Conservation (phyloP, 2,797 vertebrate species). For the Sarcoramphus papa region DNA sequence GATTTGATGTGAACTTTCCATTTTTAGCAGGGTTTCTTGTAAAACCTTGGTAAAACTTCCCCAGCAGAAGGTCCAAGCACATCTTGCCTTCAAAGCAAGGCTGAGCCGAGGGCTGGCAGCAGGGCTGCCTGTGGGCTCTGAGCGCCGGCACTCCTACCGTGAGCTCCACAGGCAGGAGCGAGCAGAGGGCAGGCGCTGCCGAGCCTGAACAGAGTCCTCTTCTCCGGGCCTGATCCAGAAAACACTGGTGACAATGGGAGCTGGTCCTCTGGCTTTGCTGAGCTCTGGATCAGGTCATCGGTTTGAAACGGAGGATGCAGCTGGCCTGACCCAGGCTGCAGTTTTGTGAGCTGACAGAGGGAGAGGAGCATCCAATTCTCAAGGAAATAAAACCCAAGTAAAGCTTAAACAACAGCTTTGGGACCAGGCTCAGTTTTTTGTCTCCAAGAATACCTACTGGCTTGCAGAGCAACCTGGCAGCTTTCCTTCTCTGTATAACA, state of each 20-base stretch:
- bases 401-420: neutral
- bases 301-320: neutral
- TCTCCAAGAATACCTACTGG: slow-evolving; percentile 21
- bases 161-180: neutral
- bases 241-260: accelerated
- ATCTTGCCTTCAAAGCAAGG: neutral
- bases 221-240: neutral
- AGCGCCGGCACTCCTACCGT: neutral
- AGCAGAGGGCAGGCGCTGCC: neutral
- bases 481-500: neutral
- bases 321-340: neutral
- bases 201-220: neutral
- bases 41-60: neutral
- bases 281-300: neutral
- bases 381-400: neutral
- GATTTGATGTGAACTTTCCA: neutral
- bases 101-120: neutral
- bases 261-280: neutral
- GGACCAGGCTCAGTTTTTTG: neutral
- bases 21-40: neutral
- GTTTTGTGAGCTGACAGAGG: neutral
- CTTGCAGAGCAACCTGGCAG: neutral
- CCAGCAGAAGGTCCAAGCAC: neutral
- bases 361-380: neutral
- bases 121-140: accelerated